Percentiles rank a stretch among this genome's conserved stretches.
phyloP scores from a whole-genome alignment of 2,113 vertebrate species.

The Etia nguti region DNA sequence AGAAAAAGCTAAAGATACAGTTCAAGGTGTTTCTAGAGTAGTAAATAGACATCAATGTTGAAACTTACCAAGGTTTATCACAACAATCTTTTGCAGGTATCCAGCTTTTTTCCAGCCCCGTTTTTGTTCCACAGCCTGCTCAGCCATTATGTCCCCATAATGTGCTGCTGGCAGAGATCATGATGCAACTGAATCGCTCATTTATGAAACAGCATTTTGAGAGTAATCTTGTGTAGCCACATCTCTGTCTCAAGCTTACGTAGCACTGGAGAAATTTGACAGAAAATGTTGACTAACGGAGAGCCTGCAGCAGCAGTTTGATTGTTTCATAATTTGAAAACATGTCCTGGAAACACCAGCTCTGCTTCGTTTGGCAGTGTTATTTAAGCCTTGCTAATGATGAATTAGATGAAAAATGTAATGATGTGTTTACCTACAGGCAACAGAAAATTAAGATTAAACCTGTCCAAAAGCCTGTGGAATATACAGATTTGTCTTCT shows the following conservation, averaged over 20 bases:
- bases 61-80: neutral
- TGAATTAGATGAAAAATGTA: neutral
- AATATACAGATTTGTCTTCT: neutral
- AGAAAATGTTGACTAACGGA: neutral
- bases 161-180: conserved; percentile 5
- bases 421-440: neutral
- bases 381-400: conserved; percentile 29
- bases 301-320: conserved; percentile 13
- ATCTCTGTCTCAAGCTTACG: neutral
- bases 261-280: neutral
- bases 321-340: conserved; percentile 35
- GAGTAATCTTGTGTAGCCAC: conserved; percentile 16
- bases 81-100: neutral
- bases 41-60: neutral
- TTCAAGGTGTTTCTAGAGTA: neutral
- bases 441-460: neutral
- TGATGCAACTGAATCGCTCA: conserved; percentile 30
- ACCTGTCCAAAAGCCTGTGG: conserved; percentile 4
- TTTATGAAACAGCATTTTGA: conserved; percentile 38
- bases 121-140: neutral
- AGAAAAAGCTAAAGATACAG: neutral
- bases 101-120: neutral
- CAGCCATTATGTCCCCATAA: conserved; percentile 6
- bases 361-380: conserved; percentile 3
- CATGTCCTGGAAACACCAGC: neutral